Percentiles rank a stretch among this genome's conserved stretches.
These are phyloP conservation scores for Eurytemora carolleeae DNA, from an alignment of 1,140 invertebrate genomes.

Conservation along the genomic window DNA sequence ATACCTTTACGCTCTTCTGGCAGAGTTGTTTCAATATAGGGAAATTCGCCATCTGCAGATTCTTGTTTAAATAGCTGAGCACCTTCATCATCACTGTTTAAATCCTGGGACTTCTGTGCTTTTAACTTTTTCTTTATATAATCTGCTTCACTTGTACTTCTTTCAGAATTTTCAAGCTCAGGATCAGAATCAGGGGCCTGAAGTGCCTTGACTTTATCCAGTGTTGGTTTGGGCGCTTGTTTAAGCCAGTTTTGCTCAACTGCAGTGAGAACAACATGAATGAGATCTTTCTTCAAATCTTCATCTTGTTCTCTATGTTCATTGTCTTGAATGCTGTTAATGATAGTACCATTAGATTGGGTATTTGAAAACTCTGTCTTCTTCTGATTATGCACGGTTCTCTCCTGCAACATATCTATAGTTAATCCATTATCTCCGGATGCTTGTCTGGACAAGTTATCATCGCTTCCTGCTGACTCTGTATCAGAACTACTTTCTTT, in stretches of 20 bases:
- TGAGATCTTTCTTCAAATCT: slow-evolving; percentile 7
- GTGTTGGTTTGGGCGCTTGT: slow-evolving; percentile 12
- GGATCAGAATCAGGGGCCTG: background rate
- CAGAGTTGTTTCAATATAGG: slow-evolving; percentile 13
- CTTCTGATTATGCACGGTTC: no score
- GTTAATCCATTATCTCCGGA: no score
- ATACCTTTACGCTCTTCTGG: slow-evolving; percentile 6
- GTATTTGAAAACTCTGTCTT: no score
- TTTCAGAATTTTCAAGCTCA: background rate
- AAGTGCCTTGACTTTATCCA: background rate
- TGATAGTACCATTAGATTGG: no score
- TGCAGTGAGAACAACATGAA: slow-evolving; percentile 7
- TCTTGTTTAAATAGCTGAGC: slow-evolving; percentile 7
- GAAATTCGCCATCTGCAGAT: slow-evolving; percentile 6
- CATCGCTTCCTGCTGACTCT: no score
- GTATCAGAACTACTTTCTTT: no score
- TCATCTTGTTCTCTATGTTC: background rate
- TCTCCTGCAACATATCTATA: no score
- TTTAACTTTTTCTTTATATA: background rate
- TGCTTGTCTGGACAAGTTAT: background rate
- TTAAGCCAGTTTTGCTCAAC: slow-evolving; percentile 14
- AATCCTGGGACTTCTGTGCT: background rate
- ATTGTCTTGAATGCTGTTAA: background rate
- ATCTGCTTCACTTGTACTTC: background rate
- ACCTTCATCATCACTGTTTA: slow-evolving; percentile 4